Evolutionary conservation across 2,888 invertebrate genomes (phyloP).

Genomic region (Andricus curvator): DNA sequence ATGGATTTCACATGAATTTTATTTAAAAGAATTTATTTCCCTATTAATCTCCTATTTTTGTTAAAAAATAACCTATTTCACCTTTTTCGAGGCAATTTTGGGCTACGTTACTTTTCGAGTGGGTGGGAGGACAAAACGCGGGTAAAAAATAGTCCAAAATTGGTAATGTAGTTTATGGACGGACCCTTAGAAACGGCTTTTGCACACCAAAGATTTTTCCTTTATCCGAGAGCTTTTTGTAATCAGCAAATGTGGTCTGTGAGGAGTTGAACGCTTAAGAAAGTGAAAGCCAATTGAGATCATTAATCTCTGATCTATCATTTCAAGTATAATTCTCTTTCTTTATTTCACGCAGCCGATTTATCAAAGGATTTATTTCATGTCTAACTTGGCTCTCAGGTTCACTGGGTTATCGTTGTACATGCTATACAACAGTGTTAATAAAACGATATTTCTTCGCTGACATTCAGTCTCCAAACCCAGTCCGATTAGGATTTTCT

Average conservation of each 20-base stretch:
- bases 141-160: too few relatives aligned
- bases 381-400: background rate
- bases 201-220: background rate
- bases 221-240: background rate
- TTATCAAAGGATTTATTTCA: background rate
- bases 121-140: too few relatives aligned
- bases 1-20: too few relatives aligned
- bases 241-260: background rate
- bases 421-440: background rate
- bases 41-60: too few relatives aligned
- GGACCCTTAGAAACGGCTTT: background rate
- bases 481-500: background rate
- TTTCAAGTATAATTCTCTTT: background rate
- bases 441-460: background rate
- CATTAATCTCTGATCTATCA: background rate
- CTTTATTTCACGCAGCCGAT: background rate
- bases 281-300: background rate
- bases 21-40: too few relatives aligned
- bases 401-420: background rate
- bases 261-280: background rate
- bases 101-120: too few relatives aligned
- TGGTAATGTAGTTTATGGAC: too few relatives aligned
- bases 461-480: constrained; percentile 6
- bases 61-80: too few relatives aligned
- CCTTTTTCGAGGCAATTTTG: too few relatives aligned